phyloP scores from a whole-genome alignment of 2,113 vertebrate species.

The Psettodes erumei region DNA sequence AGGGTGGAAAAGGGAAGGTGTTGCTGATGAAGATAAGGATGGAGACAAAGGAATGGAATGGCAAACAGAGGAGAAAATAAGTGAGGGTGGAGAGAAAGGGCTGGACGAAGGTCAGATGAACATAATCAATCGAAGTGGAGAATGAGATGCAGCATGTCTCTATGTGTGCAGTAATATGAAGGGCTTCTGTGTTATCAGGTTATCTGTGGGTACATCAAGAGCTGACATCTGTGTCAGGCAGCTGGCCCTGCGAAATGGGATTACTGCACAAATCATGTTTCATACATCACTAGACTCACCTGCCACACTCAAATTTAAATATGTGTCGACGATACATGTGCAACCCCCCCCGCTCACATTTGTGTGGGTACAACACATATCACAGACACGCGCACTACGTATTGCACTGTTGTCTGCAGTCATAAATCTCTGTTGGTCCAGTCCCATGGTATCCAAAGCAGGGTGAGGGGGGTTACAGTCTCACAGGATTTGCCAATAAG shows the following conservation, averaged over 20 bases:
- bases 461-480: conserved; percentile 39
- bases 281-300: conserved; percentile 75
- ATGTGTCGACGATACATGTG: conserved; percentile 2
- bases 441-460: neutral
- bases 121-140: conserved; percentile 40
- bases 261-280: conserved; percentile 71
- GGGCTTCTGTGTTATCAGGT: conserved; percentile 33
- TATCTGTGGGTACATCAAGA: conserved; percentile 49
- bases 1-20: conserved; percentile 32
- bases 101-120: conserved; percentile 31
- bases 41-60: conserved; percentile 46
- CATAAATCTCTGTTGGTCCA: conserved; percentile 42
- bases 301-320: conserved; percentile 66
- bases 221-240: conserved; percentile 71
- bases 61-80: conserved; percentile 12
- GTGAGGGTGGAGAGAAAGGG: neutral
- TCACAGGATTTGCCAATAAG: conserved; percentile 62
- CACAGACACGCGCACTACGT: neutral
- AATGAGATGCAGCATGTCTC: conserved; percentile 9
- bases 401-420: conserved; percentile 3
- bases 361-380: neutral
- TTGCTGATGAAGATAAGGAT: conserved; percentile 40
- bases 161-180: neutral
- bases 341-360: neutral
- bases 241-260: conserved; percentile 60